Evolutionary conservation across 2,888 invertebrate genomes (phyloP), one percentile per base, ranked within the genome.

Genomic region (Lottia gigantea): DNA sequence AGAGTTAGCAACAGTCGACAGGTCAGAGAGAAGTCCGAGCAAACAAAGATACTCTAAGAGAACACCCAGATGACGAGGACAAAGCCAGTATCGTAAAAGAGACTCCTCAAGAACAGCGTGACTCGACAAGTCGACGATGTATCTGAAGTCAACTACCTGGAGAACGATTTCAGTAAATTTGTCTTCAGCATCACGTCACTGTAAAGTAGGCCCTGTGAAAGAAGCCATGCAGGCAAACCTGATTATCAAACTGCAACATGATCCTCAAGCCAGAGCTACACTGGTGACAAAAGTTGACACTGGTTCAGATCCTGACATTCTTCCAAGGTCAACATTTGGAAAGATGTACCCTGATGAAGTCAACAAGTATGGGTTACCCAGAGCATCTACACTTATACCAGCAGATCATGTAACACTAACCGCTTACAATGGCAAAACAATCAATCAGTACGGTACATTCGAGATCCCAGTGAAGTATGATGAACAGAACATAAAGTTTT

Each of bases 301-400:
- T n/a, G 49, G 49, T 49, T 49, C 55, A 19, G 55, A 55, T n/a
- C n/a, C 55, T 19, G 55, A 55, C 19, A 55, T 55, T 19, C 19
- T 19, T 19, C 55, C 55, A 6, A 19, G n/a, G 19, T 19, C 55
- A 55, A 55, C 55, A 55, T 55, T 55, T 55, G n/a, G 55, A 55
- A 55, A 12, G 19, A 55, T 55, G 55, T 55, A 19, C 19, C 55
- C 55, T 19, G n/a, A 19, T 7, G n/a, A 55, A 55, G n/a, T 55
- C 1, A 16, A 55, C 15, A 19, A 19, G 15, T 19, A 55, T 16
- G 55, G 16, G 15, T 16, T 19, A 19, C 55, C 55, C n/a, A 8
- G 8, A 55, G 19, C 11, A 55, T 12, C 15, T 55, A 14, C n/a
- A 19, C 8, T 55, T n/a, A 16, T 19, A 16, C 55, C n/a, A 19